Percentiles rank a stretch among this genome's conserved stretches.
Evolutionary conservation across 2,113 vertebrate species (phyloP).

Genomic region (Psophia crepitans): DNA sequence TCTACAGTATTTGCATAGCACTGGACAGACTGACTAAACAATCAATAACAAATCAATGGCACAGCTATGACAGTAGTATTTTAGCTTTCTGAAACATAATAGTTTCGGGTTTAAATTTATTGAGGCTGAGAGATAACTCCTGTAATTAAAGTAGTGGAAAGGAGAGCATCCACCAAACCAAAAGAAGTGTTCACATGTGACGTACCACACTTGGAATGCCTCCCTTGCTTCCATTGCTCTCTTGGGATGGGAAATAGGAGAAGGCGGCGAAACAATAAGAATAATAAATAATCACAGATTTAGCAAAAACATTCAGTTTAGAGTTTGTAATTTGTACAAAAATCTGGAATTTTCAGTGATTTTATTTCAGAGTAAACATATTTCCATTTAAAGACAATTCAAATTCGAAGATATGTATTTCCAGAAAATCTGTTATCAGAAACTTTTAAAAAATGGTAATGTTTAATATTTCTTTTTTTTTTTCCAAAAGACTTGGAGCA

Average conservation of each 20-base stretch:
- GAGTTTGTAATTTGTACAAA: neutral
- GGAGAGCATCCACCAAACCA: constrained; percentile 25
- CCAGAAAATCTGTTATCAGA: neutral
- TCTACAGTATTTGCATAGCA: neutral
- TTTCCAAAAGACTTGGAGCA: neutral
- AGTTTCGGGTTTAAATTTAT: neutral
- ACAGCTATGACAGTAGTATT: neutral
- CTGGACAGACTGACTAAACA: neutral
- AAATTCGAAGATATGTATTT: neutral
- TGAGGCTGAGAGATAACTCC: neutral
- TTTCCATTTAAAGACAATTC: neutral
- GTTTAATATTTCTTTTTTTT: neutral
- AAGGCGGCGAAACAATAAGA: constrained; percentile 12
- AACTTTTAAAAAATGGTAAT: neutral
- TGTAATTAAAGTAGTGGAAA: constrained; percentile 16
- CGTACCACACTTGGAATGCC: neutral
- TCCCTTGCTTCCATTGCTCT: constrained; percentile 14
- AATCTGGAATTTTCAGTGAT: neutral
- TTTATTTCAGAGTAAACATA: neutral
- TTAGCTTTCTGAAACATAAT: neutral
- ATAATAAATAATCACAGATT: constrained; percentile 48
- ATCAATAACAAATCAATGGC: neutral
- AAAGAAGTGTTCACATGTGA: neutral
- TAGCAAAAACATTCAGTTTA: neutral
- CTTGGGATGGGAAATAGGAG: constrained; percentile 32